phyloP scores from a whole-genome alignment of 2,113 vertebrate species.

The Oreotrochilus melanogaster region DNA sequence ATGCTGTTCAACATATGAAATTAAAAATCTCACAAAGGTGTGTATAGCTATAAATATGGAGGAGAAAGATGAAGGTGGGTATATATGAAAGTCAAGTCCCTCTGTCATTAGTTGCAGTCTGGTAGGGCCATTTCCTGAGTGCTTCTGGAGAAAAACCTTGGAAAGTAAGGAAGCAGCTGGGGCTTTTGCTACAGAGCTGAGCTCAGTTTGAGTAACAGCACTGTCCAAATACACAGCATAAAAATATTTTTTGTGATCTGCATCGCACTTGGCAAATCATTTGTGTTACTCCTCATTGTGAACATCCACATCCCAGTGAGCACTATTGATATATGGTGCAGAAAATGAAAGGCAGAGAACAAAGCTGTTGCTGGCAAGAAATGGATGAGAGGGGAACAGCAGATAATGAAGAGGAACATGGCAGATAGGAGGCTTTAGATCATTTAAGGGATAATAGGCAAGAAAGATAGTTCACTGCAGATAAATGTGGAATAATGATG shows the following conservation, averaged over 20 bases:
- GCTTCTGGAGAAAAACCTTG: background rate
- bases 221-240: background rate
- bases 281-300: constrained; percentile 41
- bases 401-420: constrained; percentile 55
- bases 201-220: constrained; percentile 24
- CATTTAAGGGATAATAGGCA: constrained; percentile 52
- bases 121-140: background rate
- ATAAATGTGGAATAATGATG: constrained; percentile 44
- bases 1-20: background rate
- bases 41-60: constrained; percentile 37
- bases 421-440: constrained; percentile 61
- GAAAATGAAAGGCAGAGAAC: constrained; percentile 68
- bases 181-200: background rate
- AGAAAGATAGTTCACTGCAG: constrained; percentile 43
- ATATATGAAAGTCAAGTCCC: background rate
- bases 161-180: background rate
- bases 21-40: background rate
- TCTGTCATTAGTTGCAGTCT: background rate
- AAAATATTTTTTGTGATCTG: background rate
- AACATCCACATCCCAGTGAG: background rate
- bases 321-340: constrained; percentile 38
- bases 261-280: constrained; percentile 18
- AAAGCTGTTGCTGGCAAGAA: constrained; percentile 42
- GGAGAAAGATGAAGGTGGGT: background rate
- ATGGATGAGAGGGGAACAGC: background rate